A percentile compares a stretch with the other conserved stretches of the same genome.
These are phyloP conservation scores for Alouatta palliata DNA, from an alignment of 2,113 vertebrate genomes.

Conservation along the genomic window DNA sequence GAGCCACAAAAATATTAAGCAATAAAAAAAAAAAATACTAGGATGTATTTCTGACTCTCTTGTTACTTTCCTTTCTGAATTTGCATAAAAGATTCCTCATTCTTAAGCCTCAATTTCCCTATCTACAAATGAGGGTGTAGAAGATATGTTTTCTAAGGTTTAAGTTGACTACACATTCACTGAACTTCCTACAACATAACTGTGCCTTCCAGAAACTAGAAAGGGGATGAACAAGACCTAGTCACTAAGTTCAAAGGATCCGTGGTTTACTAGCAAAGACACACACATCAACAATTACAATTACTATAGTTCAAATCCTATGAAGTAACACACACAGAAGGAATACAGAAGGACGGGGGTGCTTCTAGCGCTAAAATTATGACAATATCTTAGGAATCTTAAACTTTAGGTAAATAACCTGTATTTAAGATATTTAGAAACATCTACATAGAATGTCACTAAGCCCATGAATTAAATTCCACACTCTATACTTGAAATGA, in stretches of 20 bases:
- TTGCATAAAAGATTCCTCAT: neutral
- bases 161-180: slow-evolving; percentile 45
- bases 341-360: neutral
- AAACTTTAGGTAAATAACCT: slow-evolving; percentile 4
- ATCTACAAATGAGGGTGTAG: neutral
- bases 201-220: neutral
- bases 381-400: slow-evolving; percentile 36
- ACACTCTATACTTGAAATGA: neutral
- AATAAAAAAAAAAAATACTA: slow-evolving; percentile 71
- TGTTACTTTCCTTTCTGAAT: slow-evolving; percentile 57
- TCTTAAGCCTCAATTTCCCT: slow-evolving; percentile 45
- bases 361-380: neutral
- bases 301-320: slow-evolving; percentile 36
- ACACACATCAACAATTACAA: slow-evolving; percentile 32
- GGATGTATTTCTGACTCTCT: slow-evolving; percentile 55
- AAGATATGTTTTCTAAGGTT: slow-evolving; percentile 23
- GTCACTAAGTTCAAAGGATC: slow-evolving; percentile 59
- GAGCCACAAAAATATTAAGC: slow-evolving; percentile 70
- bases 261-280: slow-evolving; percentile 39
- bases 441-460: slow-evolving; percentile 2
- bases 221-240: slow-evolving; percentile 1
- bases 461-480: slow-evolving; percentile 25
- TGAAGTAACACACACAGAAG: slow-evolving; percentile 44
- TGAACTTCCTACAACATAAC: slow-evolving; percentile 33
- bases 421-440: slow-evolving; percentile 7